These are phyloP conservation scores for Amblyjoppa fuscipennis DNA, from an alignment of 2,888 invertebrate species.

Conservation along the genomic window DNA sequence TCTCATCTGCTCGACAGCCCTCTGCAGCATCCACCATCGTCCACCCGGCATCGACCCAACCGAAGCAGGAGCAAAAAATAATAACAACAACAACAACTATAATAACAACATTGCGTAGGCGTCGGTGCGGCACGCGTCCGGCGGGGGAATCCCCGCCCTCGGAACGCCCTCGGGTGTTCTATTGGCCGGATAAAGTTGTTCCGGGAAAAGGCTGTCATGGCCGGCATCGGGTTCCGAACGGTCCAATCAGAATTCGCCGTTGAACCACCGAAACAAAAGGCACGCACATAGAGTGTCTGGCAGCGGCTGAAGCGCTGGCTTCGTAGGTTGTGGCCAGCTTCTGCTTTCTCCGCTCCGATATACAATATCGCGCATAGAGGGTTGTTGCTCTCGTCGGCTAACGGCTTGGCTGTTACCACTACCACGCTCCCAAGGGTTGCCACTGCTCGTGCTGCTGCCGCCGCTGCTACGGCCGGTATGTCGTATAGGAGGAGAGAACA, in stretches of 20 bases:
- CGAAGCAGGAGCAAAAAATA: conserved; percentile 59
- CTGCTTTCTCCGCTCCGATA: conserved; percentile 7
- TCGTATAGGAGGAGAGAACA: conserved; percentile 67
- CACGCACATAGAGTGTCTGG: conserved; percentile 61
- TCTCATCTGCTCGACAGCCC: not conserved
- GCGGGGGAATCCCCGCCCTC: conserved; percentile 79
- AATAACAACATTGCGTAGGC: conserved; percentile 71
- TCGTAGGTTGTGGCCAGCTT: conserved; percentile 17
- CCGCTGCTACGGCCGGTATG: conserved; percentile 73
- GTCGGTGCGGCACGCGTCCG: conserved; percentile 69
- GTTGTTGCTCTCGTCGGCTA: conserved; percentile 29
- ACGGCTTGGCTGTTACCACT: conserved; percentile 16
- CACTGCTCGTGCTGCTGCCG: conserved; percentile 68
- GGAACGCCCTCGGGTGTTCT: conserved; percentile 83
- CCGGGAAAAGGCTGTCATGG: conserved; percentile 83
- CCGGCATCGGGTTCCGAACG: conserved; percentile 80
- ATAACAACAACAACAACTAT: conserved; percentile 73
- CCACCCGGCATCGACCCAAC: not conserved
- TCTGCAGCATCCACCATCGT: not conserved
- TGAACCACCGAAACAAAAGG: conserved; percentile 77
- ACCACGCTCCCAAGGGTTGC: conserved; percentile 44
- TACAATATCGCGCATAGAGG: conserved; percentile 16
- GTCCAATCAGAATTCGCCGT: conserved; percentile 82
- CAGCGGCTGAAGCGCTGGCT: conserved; percentile 1
- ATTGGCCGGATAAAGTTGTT: conserved; percentile 84